Evolutionary conservation across 2,113 vertebrate species (phyloP).

Genomic region (Upupa epops): DNA sequence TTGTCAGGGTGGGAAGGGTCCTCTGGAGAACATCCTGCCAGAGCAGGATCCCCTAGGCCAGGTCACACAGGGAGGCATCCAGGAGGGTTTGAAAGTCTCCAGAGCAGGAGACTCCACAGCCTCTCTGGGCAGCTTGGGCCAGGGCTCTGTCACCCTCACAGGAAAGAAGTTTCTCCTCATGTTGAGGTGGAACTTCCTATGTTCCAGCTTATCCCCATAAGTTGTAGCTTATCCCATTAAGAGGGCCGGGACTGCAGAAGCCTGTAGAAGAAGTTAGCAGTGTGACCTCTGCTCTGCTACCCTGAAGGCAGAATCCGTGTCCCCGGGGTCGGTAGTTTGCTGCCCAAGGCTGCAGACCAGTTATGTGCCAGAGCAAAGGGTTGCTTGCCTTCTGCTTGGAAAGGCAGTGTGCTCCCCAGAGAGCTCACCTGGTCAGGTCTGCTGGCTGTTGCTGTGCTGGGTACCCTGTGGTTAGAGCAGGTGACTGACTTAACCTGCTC

Average conservation of each 20-base stretch:
- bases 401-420: not conserved
- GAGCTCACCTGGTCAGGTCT: not conserved
- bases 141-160: too few relatives aligned
- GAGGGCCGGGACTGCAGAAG: not conserved
- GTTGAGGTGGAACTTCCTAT: too few relatives aligned
- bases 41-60: too few relatives aligned
- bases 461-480: not conserved
- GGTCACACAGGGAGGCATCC: too few relatives aligned
- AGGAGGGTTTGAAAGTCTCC: too few relatives aligned
- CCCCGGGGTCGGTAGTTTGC: fast-evolving
- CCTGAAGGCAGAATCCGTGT: fast-evolving
- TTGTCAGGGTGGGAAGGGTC: too few relatives aligned
- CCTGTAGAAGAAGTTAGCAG: not conserved
- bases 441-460: not conserved
- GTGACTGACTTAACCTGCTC: not conserved
- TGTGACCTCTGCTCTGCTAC: not conserved
- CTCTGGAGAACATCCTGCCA: too few relatives aligned
- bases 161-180: too few relatives aligned
- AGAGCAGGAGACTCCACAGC: too few relatives aligned
- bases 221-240: too few relatives aligned
- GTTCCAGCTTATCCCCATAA: too few relatives aligned
- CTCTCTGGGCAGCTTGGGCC: too few relatives aligned
- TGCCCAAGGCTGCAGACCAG: fast-evolving
- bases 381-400: not conserved
- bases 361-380: not conserved